Conservation (phyloP, 2,797 vertebrate genomes). For the Podarcis lilfordi region DNA sequence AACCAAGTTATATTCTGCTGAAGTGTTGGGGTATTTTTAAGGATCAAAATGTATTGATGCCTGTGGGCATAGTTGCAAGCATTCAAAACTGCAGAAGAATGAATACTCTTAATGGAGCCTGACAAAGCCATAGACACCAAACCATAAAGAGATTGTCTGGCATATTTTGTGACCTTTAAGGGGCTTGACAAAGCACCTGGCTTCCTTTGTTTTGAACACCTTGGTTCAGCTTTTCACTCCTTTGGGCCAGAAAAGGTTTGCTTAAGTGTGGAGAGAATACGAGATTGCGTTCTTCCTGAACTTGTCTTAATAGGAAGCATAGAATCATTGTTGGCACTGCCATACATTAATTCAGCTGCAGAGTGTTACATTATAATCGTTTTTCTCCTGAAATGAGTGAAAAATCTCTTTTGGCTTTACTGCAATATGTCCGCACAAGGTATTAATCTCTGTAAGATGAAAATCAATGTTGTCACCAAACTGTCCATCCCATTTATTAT, state of each 20-base stretch:
- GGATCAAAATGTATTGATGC: background rate
- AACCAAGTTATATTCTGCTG: background rate
- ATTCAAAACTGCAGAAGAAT: background rate
- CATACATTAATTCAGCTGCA: slow-evolving; percentile 21
- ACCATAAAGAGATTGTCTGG: background rate
- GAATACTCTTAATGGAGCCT: background rate
- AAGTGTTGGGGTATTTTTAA: background rate
- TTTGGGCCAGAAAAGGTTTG: slow-evolving; percentile 18
- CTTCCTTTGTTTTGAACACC: background rate
- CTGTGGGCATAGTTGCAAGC: background rate
- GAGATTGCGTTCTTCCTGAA: background rate
- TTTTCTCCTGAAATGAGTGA: slow-evolving; percentile 44
- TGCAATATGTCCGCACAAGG: slow-evolving; percentile 37
- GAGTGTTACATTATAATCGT: slow-evolving; percentile 45
- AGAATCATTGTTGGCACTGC: slow-evolving; percentile 31
- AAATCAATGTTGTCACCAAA: slow-evolving; percentile 59
- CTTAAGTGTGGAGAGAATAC: slow-evolving; percentile 5
- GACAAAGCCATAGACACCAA: background rate
- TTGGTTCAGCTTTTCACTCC: slow-evolving; percentile 4
- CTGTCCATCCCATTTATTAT: slow-evolving; percentile 56
- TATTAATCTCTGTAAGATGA: slow-evolving; percentile 48
- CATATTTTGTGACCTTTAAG: background rate
- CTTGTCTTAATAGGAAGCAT: background rate
- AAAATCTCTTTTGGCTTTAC: slow-evolving; percentile 56
- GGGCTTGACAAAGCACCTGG: background rate